A percentile compares a stretch with the other conserved stretches of the same genome.
These are phyloP conservation scores for Muschampia plurimacula DNA, from an alignment of 2,888 invertebrate species.

Conservation along the genomic window DNA sequence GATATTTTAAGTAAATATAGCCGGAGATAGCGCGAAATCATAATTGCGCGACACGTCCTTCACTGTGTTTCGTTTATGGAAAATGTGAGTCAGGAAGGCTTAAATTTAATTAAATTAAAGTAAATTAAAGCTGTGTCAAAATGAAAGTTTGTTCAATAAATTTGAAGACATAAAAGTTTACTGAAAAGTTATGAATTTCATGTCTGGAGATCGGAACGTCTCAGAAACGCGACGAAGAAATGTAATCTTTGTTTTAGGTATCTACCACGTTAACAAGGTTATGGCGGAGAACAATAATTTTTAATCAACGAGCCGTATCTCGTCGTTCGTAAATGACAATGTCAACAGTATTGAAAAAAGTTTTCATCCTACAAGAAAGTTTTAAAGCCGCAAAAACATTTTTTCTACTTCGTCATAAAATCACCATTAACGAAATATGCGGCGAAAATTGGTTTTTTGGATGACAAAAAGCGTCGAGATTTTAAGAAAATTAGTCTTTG, in stretches of 20 bases:
- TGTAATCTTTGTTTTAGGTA: background rate
- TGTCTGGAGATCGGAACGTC: background rate
- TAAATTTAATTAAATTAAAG: background rate
- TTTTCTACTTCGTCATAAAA: constrained; percentile 22
- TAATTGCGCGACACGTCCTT: background rate
- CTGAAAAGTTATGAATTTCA: background rate
- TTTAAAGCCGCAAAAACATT: constrained; percentile 22
- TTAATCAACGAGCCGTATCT: constrained; percentile 22
- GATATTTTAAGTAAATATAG: constrained; percentile 9
- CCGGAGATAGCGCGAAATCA: background rate
- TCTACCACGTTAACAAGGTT: constrained; percentile 14
- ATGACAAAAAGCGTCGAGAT: constrained; percentile 20
- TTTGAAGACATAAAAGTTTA: background rate
- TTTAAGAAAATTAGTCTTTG: constrained; percentile 23
- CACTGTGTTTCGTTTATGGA: constrained; percentile 11
- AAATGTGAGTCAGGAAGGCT: constrained; percentile 4
- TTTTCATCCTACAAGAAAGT: constrained; percentile 18
- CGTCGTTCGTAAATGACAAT: constrained; percentile 21
- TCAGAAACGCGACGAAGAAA: background rate
- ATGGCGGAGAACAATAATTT: constrained; percentile 12
- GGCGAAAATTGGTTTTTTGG: constrained; percentile 21
- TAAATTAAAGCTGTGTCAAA: background rate
- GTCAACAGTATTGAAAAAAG: constrained; percentile 29
- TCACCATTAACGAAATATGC: constrained; percentile 31
- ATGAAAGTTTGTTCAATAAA: background rate